Conservation (phyloP, 37 sponge, comb jelly and placozoan genomes). For the Hormiphora californensis region DNA sequence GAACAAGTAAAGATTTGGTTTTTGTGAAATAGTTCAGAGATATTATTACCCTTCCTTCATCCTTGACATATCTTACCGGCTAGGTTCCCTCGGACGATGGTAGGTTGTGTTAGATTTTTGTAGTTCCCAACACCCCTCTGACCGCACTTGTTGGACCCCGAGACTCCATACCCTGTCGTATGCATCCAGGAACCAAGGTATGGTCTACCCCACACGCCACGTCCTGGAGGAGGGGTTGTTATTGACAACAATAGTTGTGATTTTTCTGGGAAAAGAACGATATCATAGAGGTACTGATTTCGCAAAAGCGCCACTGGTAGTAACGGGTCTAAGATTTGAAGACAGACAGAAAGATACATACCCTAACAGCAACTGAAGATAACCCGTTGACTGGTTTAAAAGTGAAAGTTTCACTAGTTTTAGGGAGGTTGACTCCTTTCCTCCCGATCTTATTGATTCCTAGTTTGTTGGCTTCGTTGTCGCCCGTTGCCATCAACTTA, state of each 20-base stretch:
- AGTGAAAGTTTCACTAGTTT: constrained; percentile 36
- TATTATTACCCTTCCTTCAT: no score
- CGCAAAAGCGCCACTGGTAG: no score
- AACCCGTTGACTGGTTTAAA: constrained; percentile 30
- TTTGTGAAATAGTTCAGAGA: no score
- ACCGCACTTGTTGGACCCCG: constrained; percentile 53
- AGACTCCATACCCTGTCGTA: constrained; percentile 48
- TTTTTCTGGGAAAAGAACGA: no score
- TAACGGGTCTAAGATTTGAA: no score
- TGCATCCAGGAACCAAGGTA: background rate
- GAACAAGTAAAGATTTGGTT: no score
- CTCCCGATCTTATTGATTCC: constrained; percentile 51
- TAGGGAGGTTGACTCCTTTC: constrained; percentile 26
- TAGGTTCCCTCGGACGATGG: constrained; percentile 27
- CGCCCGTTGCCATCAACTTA: constrained; percentile 24
- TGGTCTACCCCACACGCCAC: constrained; percentile 49
- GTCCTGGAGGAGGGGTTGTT: background rate
- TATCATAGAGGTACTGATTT: no score
- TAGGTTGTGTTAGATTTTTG: constrained; percentile 4
- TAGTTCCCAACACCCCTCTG: constrained; percentile 48
- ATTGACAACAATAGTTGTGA: no score
- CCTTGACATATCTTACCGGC: constrained; percentile 12
- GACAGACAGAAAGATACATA: background rate
- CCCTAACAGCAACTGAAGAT: constrained; percentile 21
- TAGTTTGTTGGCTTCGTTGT: constrained; percentile 36